phyloP scores from a whole-genome alignment of 2,888 invertebrate genomes.

The Meteorus colon region DNA sequence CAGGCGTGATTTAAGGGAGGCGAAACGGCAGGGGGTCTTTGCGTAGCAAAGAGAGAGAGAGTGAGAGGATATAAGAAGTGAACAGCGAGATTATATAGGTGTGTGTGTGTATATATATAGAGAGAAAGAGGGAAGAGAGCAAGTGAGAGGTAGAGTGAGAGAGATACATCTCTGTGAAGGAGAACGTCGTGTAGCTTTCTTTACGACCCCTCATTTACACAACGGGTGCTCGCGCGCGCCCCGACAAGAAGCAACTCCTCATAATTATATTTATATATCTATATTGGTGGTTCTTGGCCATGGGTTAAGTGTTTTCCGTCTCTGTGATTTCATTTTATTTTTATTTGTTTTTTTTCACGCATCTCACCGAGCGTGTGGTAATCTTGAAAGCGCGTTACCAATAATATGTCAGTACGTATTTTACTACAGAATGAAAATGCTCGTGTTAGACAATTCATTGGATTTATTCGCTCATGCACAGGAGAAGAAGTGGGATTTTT shows the following conservation, averaged over 20 bases:
- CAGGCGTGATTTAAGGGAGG: constrained; percentile 72
- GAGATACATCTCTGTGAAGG: constrained; percentile 13
- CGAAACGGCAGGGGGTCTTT: constrained; percentile 67
- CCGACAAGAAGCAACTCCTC: constrained; percentile 52
- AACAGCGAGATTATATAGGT: neutral
- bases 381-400: constrained; percentile 10
- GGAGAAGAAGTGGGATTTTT: neutral
- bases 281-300: neutral
- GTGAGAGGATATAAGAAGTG: constrained; percentile 15
- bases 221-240: constrained; percentile 56
- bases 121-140: constrained; percentile 7
- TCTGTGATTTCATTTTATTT: constrained; percentile 6
- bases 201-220: constrained; percentile 70
- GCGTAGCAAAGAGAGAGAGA: constrained; percentile 36
- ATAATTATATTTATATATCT: constrained; percentile 26
- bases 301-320: neutral
- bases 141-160: constrained; percentile 32
- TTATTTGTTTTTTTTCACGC: constrained; percentile 4
- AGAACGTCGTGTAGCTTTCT: constrained; percentile 57
- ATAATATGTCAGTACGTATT: neutral
- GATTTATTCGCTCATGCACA: constrained; percentile 1
- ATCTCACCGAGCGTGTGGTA: constrained; percentile 22
- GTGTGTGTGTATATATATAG: neutral
- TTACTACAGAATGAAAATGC: neutral
- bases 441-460: constrained; percentile 24